Evolutionary conservation across 2,113 vertebrate species (phyloP).

Genomic region (Chlamydotis undulata): DNA sequence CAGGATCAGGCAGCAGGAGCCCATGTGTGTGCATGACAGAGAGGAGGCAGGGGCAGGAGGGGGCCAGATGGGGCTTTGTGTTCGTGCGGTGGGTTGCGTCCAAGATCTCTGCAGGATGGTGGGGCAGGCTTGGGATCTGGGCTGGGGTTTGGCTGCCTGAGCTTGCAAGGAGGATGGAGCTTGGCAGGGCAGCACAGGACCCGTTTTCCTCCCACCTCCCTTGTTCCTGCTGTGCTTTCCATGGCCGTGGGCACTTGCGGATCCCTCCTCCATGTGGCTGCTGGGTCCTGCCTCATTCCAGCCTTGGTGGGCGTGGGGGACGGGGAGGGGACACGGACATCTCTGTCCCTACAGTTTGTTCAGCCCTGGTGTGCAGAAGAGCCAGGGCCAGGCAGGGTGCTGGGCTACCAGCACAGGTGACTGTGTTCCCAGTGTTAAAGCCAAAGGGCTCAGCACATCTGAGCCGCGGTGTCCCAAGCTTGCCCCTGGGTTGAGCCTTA

Average conservation of each 20-base stretch:
- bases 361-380: not conserved
- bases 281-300: not conserved
- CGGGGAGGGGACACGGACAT: not conserved
- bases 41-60: not conserved
- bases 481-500: not conserved
- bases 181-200: not conserved
- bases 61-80: slow-evolving; percentile 53
- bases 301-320: not conserved
- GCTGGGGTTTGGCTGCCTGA: not conserved
- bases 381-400: not conserved
- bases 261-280: not conserved
- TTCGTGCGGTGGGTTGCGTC: not conserved
- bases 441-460: not conserved
- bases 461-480: not conserved
- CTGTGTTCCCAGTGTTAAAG: not conserved
- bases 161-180: not conserved
- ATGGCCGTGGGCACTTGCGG: not conserved
- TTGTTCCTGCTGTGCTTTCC: not conserved
- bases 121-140: not conserved
- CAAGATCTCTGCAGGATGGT: slow-evolving; percentile 34
- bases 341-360: not conserved
- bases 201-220: not conserved
- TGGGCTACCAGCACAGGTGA: not conserved
- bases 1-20: not conserved
- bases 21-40: not conserved